phyloP scores from a whole-genome alignment of 1,140 invertebrate genomes.

The Cydia fagiglandana region DNA sequence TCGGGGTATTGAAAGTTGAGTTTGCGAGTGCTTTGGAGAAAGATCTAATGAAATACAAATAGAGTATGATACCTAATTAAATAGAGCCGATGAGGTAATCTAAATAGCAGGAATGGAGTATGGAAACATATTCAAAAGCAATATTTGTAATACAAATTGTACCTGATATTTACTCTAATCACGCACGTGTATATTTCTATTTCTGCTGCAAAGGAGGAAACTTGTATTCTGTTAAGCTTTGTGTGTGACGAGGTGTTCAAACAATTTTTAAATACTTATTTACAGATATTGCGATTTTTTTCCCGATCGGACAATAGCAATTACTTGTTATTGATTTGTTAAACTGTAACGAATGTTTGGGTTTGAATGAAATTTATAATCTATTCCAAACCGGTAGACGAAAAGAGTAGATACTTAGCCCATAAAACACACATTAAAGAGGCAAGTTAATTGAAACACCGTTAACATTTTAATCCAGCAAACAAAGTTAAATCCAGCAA shows the following conservation, averaged over 20 bases:
- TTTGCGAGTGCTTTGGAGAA: neutral
- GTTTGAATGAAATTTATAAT: too few relatives aligned
- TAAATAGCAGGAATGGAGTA: neutral
- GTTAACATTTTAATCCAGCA: constrained; percentile 1
- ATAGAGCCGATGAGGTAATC: constrained; percentile 7
- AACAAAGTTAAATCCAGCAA: neutral
- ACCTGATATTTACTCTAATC: neutral
- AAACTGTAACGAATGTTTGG: too few relatives aligned
- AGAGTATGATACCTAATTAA: neutral
- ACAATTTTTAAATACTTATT: too few relatives aligned
- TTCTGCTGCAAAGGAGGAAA: too few relatives aligned
- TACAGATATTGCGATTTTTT: too few relatives aligned
- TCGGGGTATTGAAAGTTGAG: constrained; percentile 3
- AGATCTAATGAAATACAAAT: constrained; percentile 2
- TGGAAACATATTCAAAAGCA: neutral
- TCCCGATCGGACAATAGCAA: too few relatives aligned
- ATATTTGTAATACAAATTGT: neutral
- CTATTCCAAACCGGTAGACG: too few relatives aligned
- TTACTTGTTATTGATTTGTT: too few relatives aligned
- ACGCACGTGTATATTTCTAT: too few relatives aligned
- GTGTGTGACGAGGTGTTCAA: too few relatives aligned
- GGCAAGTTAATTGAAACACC: neutral
- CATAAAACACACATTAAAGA: neutral
- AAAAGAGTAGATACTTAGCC: too few relatives aligned
- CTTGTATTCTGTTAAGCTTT: too few relatives aligned